These are phyloP conservation scores for Hyposmocoma kahamanoa DNA, from an alignment of 1,140 invertebrate species.

Conservation along the genomic window DNA sequence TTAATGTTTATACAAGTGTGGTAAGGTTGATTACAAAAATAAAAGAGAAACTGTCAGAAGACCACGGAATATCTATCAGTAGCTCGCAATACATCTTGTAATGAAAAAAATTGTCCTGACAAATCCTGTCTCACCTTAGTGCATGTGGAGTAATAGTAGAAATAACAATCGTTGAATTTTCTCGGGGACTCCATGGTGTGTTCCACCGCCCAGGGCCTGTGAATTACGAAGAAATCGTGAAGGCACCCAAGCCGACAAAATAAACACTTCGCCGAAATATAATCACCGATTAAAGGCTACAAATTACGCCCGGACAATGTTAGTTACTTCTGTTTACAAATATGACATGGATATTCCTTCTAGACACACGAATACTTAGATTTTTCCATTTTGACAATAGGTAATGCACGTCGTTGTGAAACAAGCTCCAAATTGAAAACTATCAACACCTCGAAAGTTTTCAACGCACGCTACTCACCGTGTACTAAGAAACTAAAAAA, in stretches of 20 bases:
- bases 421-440: conserved; percentile 39
- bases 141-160: conserved; percentile 89
- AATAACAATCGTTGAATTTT: conserved; percentile 87
- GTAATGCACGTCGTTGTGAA: conserved; percentile 46
- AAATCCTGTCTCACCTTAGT: conserved; percentile 77
- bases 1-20: too few species aligned
- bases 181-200: conserved; percentile 74
- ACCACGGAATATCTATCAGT: too few species aligned
- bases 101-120: too few species aligned
- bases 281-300: conserved; percentile 14
- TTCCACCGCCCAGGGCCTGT: conserved; percentile 46
- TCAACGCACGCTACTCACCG: conserved; percentile 46
- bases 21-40: too few species aligned
- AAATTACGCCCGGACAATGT: conserved; percentile 14
- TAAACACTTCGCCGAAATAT: conserved; percentile 7
- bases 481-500: conserved; percentile 49
- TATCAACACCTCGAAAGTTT: conserved; percentile 22
- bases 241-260: conserved; percentile 19
- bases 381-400: conserved; percentile 58
- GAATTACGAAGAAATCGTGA: conserved; percentile 20
- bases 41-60: too few species aligned
- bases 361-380: conserved; percentile 28
- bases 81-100: too few species aligned
- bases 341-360: conserved; percentile 20
- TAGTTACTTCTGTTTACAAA: conserved; percentile 9